Evolutionary conservation across 2,113 vertebrate genomes (phyloP).

Genomic region (Corydoras sp.): DNA sequence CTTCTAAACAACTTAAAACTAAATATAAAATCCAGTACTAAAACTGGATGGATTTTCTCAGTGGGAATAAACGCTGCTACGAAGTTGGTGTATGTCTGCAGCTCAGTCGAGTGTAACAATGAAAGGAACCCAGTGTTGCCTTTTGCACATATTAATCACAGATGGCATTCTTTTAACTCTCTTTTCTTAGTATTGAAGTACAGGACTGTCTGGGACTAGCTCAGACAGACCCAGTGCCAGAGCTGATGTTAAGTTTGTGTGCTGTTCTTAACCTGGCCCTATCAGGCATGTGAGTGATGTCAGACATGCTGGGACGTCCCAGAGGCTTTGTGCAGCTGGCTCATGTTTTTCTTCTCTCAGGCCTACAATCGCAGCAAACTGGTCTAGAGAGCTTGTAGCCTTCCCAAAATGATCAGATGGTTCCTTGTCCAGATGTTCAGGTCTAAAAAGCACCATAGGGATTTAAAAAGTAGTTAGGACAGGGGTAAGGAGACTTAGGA

Average conservation of each 20-base stretch:
- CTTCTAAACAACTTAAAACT: too few relatives aligned
- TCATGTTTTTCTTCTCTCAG: constrained; percentile 23
- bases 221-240: too few relatives aligned
- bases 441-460: constrained; percentile 22
- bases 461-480: constrained; percentile 35
- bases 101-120: too few relatives aligned
- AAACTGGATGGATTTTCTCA: too few relatives aligned
- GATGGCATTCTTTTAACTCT: not conserved
- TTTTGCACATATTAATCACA: not conserved
- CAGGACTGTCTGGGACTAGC: too few relatives aligned
- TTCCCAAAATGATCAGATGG: not conserved
- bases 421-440: not conserved
- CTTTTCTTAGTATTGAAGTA: not conserved
- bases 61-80: constrained; percentile 26
- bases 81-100: constrained; percentile 5
- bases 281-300: constrained; percentile 6
- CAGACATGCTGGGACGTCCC: constrained; percentile 22
- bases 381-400: constrained; percentile 8
- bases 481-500: constrained; percentile 39
- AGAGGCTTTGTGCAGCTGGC: constrained; percentile 30
- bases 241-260: too few relatives aligned
- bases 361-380: not conserved
- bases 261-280: too few relatives aligned
- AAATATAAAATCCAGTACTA: too few relatives aligned
- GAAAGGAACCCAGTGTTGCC: too few relatives aligned